Percentiles rank a stretch among this genome's conserved stretches.
Evolutionary conservation across 2,888 invertebrate species (phyloP).

Genomic region (Mythimna lalbum): DNA sequence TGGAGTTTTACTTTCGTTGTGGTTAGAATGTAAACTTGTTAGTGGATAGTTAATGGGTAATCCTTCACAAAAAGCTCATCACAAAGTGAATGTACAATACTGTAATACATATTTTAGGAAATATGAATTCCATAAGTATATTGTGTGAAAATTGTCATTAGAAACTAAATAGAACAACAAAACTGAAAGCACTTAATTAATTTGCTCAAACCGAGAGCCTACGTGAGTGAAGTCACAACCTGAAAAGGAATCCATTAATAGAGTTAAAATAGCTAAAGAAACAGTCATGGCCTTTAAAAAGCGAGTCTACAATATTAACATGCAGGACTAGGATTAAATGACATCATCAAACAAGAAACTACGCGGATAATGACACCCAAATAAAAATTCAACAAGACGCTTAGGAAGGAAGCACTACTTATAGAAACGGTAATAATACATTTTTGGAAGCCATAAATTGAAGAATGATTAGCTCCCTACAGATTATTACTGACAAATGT

Average conservation of each 20-base stretch:
- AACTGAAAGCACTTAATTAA: slow-evolving; percentile 8
- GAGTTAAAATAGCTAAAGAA: slow-evolving; percentile 41
- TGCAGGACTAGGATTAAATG: slow-evolving; percentile 55
- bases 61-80: background rate
- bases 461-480: slow-evolving; percentile 65
- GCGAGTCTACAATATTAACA: slow-evolving; percentile 56
- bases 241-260: slow-evolving; percentile 49
- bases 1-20: slow-evolving; percentile 36
- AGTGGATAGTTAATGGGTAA: background rate
- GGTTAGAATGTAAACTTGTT: slow-evolving; percentile 20
- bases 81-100: background rate
- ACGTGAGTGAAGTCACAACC: slow-evolving; percentile 43
- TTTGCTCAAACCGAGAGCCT: slow-evolving; percentile 14
- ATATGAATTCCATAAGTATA: too few relatives aligned
- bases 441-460: slow-evolving; percentile 65
- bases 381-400: slow-evolving; percentile 61
- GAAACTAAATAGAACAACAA: background rate
- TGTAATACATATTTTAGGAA: background rate
- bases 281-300: slow-evolving; percentile 53
- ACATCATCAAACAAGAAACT: slow-evolving; percentile 59
- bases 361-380: slow-evolving; percentile 40
- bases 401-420: slow-evolving; percentile 64
- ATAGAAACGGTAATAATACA: slow-evolving; percentile 52
- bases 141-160: background rate
- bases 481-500: slow-evolving; percentile 65